These are phyloP conservation scores for Rhabdomys pumilio DNA, from an alignment of 2,797 vertebrate species.

Conservation along the genomic window DNA sequence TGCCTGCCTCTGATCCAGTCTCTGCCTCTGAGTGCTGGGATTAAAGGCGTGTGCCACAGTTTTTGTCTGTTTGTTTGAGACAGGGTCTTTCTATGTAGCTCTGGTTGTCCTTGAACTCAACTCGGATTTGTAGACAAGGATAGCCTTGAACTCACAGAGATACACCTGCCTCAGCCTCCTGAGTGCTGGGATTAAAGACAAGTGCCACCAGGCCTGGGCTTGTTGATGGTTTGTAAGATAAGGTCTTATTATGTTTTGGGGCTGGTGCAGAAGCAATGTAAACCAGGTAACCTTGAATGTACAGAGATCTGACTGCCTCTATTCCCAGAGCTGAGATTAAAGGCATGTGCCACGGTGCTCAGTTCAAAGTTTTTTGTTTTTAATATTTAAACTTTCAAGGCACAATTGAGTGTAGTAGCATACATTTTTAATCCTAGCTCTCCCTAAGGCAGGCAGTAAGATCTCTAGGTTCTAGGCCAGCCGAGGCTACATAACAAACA, in stretches of 20 bases:
- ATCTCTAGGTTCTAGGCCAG: background rate
- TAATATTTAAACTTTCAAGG: background rate
- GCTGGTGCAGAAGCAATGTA: background rate
- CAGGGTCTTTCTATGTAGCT: background rate
- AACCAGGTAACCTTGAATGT: background rate
- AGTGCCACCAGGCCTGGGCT: background rate
- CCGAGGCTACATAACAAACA: background rate
- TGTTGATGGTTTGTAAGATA: background rate
- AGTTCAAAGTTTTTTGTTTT: background rate
- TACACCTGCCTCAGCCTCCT: background rate
- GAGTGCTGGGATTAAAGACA: background rate
- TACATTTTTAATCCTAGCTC: background rate
- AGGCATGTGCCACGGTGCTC: background rate
- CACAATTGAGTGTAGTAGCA: background rate
- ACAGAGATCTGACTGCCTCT: background rate
- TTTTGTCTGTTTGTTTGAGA: too few species aligned
- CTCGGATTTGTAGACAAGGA: background rate
- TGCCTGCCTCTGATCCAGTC: background rate
- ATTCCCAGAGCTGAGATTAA: background rate
- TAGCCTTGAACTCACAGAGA: background rate
- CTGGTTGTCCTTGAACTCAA: background rate
- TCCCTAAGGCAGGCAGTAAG: background rate
- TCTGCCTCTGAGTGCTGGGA: background rate
- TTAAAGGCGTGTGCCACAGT: background rate
- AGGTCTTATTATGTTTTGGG: background rate